Evolutionary conservation across 2,888 invertebrate genomes (phyloP), one percentile per base, ranked within the genome.

Genomic region (Lordiphosa andalusiaca): DNA sequence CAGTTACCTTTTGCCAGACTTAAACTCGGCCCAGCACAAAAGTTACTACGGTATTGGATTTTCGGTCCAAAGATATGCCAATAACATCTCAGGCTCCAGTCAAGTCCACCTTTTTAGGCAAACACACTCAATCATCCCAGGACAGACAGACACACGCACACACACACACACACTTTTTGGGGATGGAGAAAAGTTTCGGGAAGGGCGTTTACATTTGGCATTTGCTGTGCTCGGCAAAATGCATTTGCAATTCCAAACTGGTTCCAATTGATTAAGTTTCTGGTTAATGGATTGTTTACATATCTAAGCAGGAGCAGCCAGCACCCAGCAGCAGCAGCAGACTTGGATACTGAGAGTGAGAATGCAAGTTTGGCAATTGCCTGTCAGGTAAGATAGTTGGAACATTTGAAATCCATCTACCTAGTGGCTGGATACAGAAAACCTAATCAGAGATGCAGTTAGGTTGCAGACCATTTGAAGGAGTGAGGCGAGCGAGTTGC

Each of bases 261-360:
- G 84, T 81, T 80, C 67, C 84, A 77, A 80, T 84, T 81, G 78
- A 78, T 78, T 78, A 73, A 81, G 77, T 84, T 84, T 71, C 71
- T 84, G 71, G 78, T 80, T 80, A 80, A 80, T 80, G 84, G 84
- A 69, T 80, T 84, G 78, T 76, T 69, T 80, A 69, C 75, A 73
- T 76, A 75, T 63, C 72, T 70, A 68, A 72, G 59, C 67, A 58
- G 54, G 39, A 62, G 73, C 30, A 9, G 9, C 16, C 16, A 16
- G 16, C 2, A 16, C 16, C 16, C 30, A 30, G 30, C 7, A 3
- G 9, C 30, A 30, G 30, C 30, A 30, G 30, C 30, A 2, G 30
- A 9, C 30, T 30, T 30, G 30, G 30, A 30, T 30, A 9, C 30
- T 30, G 30, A 30, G 30, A 30, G 30, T 30, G 30, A 30, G 30